These are phyloP conservation scores for Mesaphorura yosii DNA, from an alignment of 1,140 invertebrate species.

Conservation along the genomic window DNA sequence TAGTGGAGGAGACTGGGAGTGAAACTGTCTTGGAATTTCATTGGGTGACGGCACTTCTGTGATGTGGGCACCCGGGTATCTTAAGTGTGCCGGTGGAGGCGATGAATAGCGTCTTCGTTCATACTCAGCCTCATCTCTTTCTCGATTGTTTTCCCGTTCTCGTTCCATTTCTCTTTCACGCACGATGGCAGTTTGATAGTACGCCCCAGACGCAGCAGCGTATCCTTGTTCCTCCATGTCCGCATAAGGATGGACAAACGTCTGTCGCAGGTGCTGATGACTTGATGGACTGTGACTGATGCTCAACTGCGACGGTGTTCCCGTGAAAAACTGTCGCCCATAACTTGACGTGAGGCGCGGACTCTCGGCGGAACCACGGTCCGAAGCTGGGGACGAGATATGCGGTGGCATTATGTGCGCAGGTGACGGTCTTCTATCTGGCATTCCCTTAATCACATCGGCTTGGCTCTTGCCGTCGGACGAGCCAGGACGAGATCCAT, in stretches of 20 bases:
- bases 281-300: slow-evolving; percentile 34
- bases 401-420: slow-evolving; percentile 37
- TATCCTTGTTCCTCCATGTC: slow-evolving; percentile 16
- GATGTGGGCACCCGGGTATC: too few species aligned
- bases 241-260: slow-evolving; percentile 25
- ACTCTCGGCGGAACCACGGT: slow-evolving; percentile 32
- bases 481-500: too few species aligned
- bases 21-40: slow-evolving; percentile 36
- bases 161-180: slow-evolving; percentile 30
- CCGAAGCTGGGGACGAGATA: slow-evolving; percentile 42
- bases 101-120: slow-evolving; percentile 7
- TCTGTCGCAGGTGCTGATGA: slow-evolving; percentile 19
- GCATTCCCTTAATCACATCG: too few species aligned
- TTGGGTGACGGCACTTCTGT: slow-evolving; percentile 24
- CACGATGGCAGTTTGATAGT: neutral
- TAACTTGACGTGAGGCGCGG: slow-evolving; percentile 34
- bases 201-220: slow-evolving; percentile 9
- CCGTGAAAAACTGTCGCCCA: too few species aligned
- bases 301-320: too few species aligned
- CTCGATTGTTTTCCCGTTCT: slow-evolving; percentile 9
- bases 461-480: slow-evolving; percentile 6
- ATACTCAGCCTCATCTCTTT: neutral
- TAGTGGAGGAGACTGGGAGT: slow-evolving; percentile 55
- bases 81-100: slow-evolving; percentile 28
- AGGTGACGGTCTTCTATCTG: neutral